Percentiles rank a stretch among this genome's conserved stretches.
Conservation (phyloP, 2,888 invertebrate genomes). For the Octonoba sinensis region DNA sequence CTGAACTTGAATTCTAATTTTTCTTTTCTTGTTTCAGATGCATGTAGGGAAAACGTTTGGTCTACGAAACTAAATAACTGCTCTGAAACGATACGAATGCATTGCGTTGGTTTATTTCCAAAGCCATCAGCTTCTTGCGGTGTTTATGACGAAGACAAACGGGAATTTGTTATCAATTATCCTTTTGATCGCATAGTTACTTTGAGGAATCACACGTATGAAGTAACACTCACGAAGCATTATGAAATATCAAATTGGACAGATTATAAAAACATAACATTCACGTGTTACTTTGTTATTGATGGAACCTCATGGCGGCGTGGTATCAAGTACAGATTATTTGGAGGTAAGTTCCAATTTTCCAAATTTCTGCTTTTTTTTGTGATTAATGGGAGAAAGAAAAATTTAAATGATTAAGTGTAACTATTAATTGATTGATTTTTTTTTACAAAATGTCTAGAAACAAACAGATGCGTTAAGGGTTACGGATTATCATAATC, state of each 20-base stretch:
- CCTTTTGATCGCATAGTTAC: constrained; percentile 64
- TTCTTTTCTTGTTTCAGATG: constrained; percentile 43
- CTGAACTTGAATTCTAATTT: no score
- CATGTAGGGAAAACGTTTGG: constrained; percentile 66
- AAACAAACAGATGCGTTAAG: no score
- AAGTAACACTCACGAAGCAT: constrained; percentile 60
- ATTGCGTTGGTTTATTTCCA: constrained; percentile 66
- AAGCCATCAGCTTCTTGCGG: constrained; percentile 67
- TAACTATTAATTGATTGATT: no score
- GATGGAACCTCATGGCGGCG: constrained; percentile 66
- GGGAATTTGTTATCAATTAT: constrained; percentile 52
- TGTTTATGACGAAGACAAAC: constrained; percentile 63
- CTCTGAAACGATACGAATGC: constrained; percentile 65
- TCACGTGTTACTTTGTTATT: constrained; percentile 65
- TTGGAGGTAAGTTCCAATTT: constrained; percentile 65
- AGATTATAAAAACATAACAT: constrained; percentile 64
- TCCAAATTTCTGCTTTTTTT: neutral
- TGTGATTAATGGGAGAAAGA: neutral
- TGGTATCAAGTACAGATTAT: constrained; percentile 65
- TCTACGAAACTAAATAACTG: constrained; percentile 64
- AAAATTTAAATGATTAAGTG: no score
- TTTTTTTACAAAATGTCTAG: neutral
- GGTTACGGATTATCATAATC: no score
- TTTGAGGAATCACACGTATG: constrained; percentile 65
- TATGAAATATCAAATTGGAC: constrained; percentile 64